Evolutionary conservation across 2,113 vertebrate species (phyloP).

Genomic region (Pagrus major): DNA sequence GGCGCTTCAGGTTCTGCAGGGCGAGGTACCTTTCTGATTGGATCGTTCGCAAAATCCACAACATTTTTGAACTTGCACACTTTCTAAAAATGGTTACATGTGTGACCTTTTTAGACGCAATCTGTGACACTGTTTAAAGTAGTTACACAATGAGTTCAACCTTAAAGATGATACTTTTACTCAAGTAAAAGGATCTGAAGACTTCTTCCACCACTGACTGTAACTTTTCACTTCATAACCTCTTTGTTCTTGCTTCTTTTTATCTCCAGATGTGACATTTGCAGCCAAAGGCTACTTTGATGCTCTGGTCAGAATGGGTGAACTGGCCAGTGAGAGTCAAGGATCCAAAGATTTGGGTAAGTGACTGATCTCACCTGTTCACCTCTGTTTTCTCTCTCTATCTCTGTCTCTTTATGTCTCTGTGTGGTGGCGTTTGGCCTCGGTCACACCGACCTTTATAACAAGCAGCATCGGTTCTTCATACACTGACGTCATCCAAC

Average conservation of each 20-base stretch:
- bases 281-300: slow-evolving; percentile 99
- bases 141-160: too few relatives aligned
- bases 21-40: too few relatives aligned
- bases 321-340: slow-evolving; percentile 98
- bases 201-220: not conserved
- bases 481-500: not conserved
- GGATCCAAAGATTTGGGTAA: slow-evolving; percentile 98
- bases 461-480: not conserved
- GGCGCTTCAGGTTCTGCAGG: too few relatives aligned
- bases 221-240: slow-evolving; percentile 21
- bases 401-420: not conserved
- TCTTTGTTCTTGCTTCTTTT: slow-evolving; percentile 23
- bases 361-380: slow-evolving; percentile 55
- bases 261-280: slow-evolving; percentile 91
- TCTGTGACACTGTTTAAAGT: too few relatives aligned
- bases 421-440: not conserved
- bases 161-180: too few relatives aligned
- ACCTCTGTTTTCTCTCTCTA: not conserved
- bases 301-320: slow-evolving; percentile 98
- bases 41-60: too few relatives aligned
- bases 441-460: not conserved
- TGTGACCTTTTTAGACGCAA: too few relatives aligned
- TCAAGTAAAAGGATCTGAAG: too few relatives aligned
- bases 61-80: too few relatives aligned
- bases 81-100: too few relatives aligned